A percentile compares a stretch with the other conserved stretches of the same genome.
phyloP scores from a whole-genome alignment of 2,113 vertebrate species.

The Anhinga rufa region DNA sequence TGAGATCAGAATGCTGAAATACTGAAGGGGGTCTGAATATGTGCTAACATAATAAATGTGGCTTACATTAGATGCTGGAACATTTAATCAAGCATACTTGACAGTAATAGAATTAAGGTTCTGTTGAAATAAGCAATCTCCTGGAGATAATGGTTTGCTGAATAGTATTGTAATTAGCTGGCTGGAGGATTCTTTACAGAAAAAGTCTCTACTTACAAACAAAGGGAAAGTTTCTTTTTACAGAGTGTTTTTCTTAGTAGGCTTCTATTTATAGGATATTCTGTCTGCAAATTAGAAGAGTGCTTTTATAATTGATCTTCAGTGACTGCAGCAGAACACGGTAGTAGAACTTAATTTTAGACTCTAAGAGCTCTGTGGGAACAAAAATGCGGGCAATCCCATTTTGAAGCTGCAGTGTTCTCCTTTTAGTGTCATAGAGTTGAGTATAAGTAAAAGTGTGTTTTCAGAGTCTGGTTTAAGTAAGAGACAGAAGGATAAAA shows the following conservation, averaged over 20 bases:
- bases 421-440: not conserved
- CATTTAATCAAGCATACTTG: not conserved
- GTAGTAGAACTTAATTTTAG: not conserved
- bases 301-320: not conserved
- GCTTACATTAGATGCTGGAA: not conserved
- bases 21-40: not conserved
- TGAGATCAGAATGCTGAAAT: not conserved
- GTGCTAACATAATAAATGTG: not conserved
- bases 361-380: not conserved
- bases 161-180: not conserved
- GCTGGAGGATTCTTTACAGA: not conserved
- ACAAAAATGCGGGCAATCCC: not conserved
- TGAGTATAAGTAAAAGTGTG: not conserved
- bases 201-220: not conserved
- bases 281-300: not conserved
- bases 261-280: not conserved
- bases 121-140: not conserved
- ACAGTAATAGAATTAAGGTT: not conserved
- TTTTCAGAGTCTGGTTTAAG: not conserved
- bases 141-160: not conserved
- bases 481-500: not conserved
- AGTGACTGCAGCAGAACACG: not conserved
- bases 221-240: constrained; percentile 1
- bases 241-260: not conserved
- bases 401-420: not conserved